Percentiles rank a stretch among this genome's conserved stretches.
phyloP scores from a whole-genome alignment of 2,888 invertebrate species.

The Lasioglossum calceatum region DNA sequence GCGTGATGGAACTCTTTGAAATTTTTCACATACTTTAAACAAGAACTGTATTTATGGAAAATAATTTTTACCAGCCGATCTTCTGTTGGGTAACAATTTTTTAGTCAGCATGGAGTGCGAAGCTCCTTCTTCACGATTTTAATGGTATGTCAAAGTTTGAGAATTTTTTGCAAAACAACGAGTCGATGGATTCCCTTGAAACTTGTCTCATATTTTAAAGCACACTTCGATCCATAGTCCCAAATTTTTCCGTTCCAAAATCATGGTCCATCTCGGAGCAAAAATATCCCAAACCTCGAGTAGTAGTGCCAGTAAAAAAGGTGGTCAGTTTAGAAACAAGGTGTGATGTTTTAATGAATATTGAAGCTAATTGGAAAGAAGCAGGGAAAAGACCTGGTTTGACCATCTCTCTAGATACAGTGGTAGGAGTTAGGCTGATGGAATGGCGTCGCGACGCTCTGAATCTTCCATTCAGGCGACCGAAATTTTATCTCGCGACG shows the following conservation, averaged over 20 bases:
- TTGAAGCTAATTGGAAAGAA: background rate
- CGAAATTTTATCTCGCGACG: conserved; percentile 38
- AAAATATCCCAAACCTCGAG: background rate
- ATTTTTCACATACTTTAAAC: background rate
- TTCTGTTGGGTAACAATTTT: background rate
- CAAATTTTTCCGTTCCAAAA: background rate
- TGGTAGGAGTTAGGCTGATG: background rate
- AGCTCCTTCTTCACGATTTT: background rate
- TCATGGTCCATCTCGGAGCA: background rate
- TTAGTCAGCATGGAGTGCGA: background rate
- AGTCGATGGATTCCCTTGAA: background rate
- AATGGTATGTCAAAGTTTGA: background rate
- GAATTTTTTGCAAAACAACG: background rate
- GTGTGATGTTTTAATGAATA: background rate
- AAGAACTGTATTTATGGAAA: background rate
- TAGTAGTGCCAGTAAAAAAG: background rate
- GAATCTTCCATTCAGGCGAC: conserved; percentile 23
- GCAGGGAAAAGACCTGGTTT: background rate
- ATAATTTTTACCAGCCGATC: background rate
- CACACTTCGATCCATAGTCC: background rate
- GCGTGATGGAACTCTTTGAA: background rate
- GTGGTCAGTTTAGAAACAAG: background rate
- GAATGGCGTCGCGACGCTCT: background rate
- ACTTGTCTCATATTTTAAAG: background rate
- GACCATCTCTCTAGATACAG: background rate